Evolutionary conservation across 2,113 vertebrate species (phyloP), one percentile per base, ranked within the genome.

Genomic region (Rissa tridactyla): DNA sequence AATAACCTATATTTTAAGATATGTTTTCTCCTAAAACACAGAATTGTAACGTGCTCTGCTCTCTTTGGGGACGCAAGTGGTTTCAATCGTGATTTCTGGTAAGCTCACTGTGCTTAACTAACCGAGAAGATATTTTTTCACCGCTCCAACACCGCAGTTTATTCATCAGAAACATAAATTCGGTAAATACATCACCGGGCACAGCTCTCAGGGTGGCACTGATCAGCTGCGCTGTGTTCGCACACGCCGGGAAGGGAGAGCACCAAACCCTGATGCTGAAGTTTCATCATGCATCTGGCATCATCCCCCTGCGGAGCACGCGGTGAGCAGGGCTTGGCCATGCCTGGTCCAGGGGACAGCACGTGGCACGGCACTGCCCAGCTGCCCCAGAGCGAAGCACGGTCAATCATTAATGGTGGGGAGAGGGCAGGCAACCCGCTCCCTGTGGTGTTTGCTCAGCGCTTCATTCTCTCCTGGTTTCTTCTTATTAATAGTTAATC

Each of bases 401-500:
- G 2, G 68, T 92, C 73, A 79, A 55, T 86, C 64, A 95, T 69
- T 93, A 68, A 61, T 27, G 38, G 29, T 29, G 42, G 14, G 38
- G 30, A 91, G 30, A 85, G 62, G 60, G 44, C 86, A 94, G 46
- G 51, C 40, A 82, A 17, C 27, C 40, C 0, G 4, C 75, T 75
- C 64, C 71, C 71, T 4, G 1, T 0, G 0, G 4, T 40, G 52
- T 88, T 79, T 94, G 76, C 68, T 78, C 42, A 23, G 79, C 0
- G 0, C 80, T 87, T 87, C 4, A 1, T 72, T 88, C 54, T 52
- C 79, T 81, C 0, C 0, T 6, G 16, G 9, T 44, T 47, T 32
- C 17, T 92, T 61, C 30, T 80, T 13, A 88, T 62, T 84, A 96
- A 85, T 44, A 88, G 82, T 69, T 93, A 94, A 95, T 92, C 47